Evolutionary conservation across 2,797 vertebrate genomes (phyloP), one percentile per base, ranked within the genome.

Genomic region (Catostomus latipinnis): DNA sequence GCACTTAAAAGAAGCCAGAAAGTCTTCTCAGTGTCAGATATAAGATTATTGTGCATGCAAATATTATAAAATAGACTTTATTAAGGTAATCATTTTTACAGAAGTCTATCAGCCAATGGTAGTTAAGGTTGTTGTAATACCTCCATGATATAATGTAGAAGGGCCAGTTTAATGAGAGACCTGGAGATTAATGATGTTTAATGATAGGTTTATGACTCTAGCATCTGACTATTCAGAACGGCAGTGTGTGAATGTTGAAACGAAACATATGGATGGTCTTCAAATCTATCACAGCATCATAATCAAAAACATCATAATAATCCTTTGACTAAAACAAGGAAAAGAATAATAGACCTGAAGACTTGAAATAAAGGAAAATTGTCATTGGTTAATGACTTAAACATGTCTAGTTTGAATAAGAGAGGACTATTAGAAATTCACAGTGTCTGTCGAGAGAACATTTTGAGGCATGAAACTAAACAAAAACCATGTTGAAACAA

Each of bases 181-280:
- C 69, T 63, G 81, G 86, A 91, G 87, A 88, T 91, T 91, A 89
- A 90, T 91, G 89, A 91, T 87, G 85, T 85, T 89, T 91, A 91
- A 92, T 93, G 91, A 94, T 88, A 90, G 92, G 87, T 93, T 94
- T 93, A 93, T 92, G 89, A 92, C 87, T 91, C 83, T 83, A 91
- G 80, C 83, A 87, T 83, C 79, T 78, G 88, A 89, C 88, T 87
- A 85, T 86, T 88, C 86, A 82, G 80, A 90, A 88, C 81, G 86
- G 83, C 68, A 56, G 79, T 82, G 86, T 76, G 76, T 86, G 85
- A 87, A 88, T 70, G 86, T 91, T 85, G 88, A 84, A 85, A 82
- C 88, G 89, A 91, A 87, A 91, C 87, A 89, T 85, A 88, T 86
- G 86, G 71, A 74, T 80, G 62, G 88, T 90, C 77, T 87, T 91